A percentile compares a stretch with the other conserved stretches of the same genome.
Conservation (phyloP, 2,888 invertebrate genomes). For the Aproaerema taeniolella region DNA sequence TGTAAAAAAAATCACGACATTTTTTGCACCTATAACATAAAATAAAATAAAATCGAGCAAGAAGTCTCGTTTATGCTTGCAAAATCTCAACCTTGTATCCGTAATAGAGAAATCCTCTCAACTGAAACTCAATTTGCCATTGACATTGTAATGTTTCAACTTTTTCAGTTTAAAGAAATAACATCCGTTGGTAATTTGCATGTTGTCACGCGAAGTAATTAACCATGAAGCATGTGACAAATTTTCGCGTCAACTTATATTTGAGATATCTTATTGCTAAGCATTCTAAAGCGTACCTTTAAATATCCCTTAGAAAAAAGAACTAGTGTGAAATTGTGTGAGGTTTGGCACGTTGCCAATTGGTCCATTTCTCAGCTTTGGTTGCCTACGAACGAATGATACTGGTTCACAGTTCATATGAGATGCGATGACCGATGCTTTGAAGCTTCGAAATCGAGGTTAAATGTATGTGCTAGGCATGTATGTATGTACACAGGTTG, state of each 20-base stretch:
- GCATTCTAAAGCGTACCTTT: slow-evolving; percentile 32
- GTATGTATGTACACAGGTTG: slow-evolving; percentile 17
- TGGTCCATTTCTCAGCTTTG: slow-evolving; percentile 60
- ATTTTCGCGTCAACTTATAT: slow-evolving; percentile 55
- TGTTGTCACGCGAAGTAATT: slow-evolving; percentile 59
- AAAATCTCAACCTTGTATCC: slow-evolving; percentile 12
- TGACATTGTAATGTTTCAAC: slow-evolving; percentile 30
- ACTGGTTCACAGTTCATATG: slow-evolving; percentile 67
- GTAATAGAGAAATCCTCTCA: slow-evolving; percentile 16
- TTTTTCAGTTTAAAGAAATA: slow-evolving; percentile 39
- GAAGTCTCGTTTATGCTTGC: no score
- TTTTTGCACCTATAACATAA: no score
- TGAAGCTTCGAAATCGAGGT: slow-evolving; percentile 62
- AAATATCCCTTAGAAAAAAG: slow-evolving; percentile 48
- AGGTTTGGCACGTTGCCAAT: slow-evolving; percentile 55
- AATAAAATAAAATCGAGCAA: no score
- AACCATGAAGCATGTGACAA: slow-evolving; percentile 54
- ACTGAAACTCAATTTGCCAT: slow-evolving; percentile 28
- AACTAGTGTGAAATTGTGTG: slow-evolving; percentile 32
- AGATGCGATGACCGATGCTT: slow-evolving; percentile 57
- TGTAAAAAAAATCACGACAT: no score
- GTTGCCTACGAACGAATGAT: slow-evolving; percentile 52
- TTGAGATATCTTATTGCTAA: slow-evolving; percentile 41
- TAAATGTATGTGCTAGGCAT: slow-evolving; percentile 43
- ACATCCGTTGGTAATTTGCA: slow-evolving; percentile 47